phyloP scores from a whole-genome alignment of 30 jellyfish, hydroid and myxozoan species.

The Aurelia aurita region DNA sequence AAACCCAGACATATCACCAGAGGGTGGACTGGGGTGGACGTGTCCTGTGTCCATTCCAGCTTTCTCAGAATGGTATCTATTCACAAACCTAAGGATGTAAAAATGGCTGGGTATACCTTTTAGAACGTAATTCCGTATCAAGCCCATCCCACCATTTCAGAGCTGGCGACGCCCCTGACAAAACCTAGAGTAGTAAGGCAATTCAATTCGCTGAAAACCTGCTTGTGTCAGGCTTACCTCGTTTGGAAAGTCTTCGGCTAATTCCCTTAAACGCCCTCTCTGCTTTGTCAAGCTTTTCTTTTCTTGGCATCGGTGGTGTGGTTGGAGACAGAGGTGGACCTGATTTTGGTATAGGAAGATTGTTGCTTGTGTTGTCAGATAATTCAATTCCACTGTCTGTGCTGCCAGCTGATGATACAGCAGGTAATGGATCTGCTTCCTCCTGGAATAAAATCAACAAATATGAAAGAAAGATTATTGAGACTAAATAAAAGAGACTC shows the following conservation, averaged over 20 bases:
- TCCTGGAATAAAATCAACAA: slow-evolving; percentile 53
- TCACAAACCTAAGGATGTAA: too few relatives aligned
- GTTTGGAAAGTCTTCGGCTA: slow-evolving; percentile 73
- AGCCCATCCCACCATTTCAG: too few relatives aligned
- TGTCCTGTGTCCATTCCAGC: too few relatives aligned
- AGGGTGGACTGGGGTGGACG: too few relatives aligned
- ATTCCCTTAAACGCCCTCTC: slow-evolving; percentile 68
- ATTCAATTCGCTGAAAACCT: too few relatives aligned
- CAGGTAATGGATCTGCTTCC: slow-evolving; percentile 90
- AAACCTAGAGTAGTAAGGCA: too few relatives aligned
- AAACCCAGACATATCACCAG: too few relatives aligned
- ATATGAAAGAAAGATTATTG: background rate
- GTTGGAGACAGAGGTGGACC: slow-evolving; percentile 51
- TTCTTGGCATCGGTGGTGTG: slow-evolving; percentile 69
- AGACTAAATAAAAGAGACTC: too few relatives aligned
- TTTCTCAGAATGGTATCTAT: too few relatives aligned
- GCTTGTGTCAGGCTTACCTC: slow-evolving; percentile 49
- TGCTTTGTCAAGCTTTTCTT: slow-evolving; percentile 46
- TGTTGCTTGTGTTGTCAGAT: slow-evolving; percentile 13
- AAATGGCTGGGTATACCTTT: too few relatives aligned
- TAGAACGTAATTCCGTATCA: too few relatives aligned
- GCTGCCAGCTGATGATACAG: slow-evolving; percentile 33
- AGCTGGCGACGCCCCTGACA: too few relatives aligned
- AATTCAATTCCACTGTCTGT: slow-evolving; percentile 32
- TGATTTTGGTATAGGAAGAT: background rate